Percentiles rank a stretch among this genome's conserved stretches.
phyloP scores from a whole-genome alignment of 2,888 invertebrate species.

The Antheraea yamamai region DNA sequence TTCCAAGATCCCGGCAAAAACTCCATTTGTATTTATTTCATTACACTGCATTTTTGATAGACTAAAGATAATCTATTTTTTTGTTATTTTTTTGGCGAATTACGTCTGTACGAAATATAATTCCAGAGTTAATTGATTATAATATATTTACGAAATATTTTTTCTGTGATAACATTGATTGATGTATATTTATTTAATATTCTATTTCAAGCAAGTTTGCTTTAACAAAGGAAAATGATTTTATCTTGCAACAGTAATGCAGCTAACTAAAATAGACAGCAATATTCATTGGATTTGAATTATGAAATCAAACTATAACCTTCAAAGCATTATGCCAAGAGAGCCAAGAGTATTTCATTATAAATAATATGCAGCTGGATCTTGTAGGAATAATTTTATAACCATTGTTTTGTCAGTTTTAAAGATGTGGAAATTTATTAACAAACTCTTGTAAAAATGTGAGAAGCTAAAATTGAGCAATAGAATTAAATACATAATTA shows the following conservation, averaged over 20 bases:
- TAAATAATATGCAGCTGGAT: background rate
- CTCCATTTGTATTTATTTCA: too few species aligned
- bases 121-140: background rate
- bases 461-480: background rate
- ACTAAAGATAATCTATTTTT: too few species aligned
- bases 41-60: too few species aligned
- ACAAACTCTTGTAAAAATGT: background rate
- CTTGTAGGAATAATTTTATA: background rate
- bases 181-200: background rate
- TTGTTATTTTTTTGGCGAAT: too few species aligned
- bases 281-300: background rate
- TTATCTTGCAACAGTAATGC: background rate
- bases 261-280: constrained; percentile 5
- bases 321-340: background rate
- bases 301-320: background rate
- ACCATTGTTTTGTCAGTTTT: background rate
- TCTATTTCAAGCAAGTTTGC: background rate
- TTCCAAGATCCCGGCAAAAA: too few species aligned
- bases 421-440: background rate
- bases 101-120: background rate
- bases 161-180: background rate
- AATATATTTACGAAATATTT: background rate
- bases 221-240: background rate
- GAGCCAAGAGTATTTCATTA: background rate
- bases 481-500: background rate